Evolutionary conservation across 2,888 invertebrate genomes (phyloP), one percentile per base, ranked within the genome.

Genomic region (Caenorhabditis wallacei): DNA sequence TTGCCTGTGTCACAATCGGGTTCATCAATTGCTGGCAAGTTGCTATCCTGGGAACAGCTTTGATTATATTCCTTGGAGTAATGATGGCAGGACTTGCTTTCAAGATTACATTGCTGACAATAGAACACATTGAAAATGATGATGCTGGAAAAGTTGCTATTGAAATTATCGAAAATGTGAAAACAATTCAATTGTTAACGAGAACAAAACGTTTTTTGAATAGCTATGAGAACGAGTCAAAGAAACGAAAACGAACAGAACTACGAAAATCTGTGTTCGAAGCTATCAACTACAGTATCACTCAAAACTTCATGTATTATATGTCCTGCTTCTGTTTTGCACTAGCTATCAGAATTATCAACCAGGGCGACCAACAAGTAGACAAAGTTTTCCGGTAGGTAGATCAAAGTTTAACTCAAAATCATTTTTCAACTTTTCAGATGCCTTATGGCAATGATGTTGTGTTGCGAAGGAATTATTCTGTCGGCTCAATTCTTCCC

Each of bases 81-180:
- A 37, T 92, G 3, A 92, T 93, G 88, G 92, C 92, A 64, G 87
- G 92, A 56, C 74, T 93, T 24, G 92, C 93, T 30, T 93, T 93
- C 54, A 92, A 92, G 37, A 93, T 93, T 80, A 92, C 92, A 43
- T 90, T 74, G 5, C n/a, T 75, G 10, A 79, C 83, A 48, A 64
- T 80, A 11, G 70, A 76, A 2, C 71, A 85, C 48, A 80, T 85
- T 48, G 76, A 84, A 37, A 92, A 93, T 91, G 93, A 94, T 84
- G 92, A 92, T 71, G 94, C 94, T 69, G 94, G 94, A 82, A 93
- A 93, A 91, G 83, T 92, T 30, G 92, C 92, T 16, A 90, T 92
- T 26, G 93, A 93, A 84, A 92, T 92, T 11, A 91, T 93, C 37
- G 93, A 92, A 84, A 93, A 93, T 72, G 92, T 93, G 4, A 85